These are phyloP conservation scores for Xenopus borealis DNA, from an alignment of 2,113 vertebrate species.

Conservation along the genomic window DNA sequence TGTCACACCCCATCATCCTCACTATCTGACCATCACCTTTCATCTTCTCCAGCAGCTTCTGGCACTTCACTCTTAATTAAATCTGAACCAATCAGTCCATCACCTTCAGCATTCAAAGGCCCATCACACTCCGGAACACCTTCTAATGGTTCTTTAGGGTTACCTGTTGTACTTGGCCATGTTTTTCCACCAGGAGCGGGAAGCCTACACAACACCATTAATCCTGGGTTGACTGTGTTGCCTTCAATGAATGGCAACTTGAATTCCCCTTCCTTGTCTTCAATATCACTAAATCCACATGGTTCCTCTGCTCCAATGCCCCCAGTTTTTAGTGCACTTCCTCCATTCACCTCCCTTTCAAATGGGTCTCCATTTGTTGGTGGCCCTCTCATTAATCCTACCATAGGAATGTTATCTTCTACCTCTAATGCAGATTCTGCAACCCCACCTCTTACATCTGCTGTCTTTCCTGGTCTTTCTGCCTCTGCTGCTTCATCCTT, in stretches of 20 bases:
- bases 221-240: slow-evolving; percentile 60
- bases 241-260: slow-evolving; percentile 60
- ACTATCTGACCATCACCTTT: slow-evolving; percentile 63
- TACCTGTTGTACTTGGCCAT: slow-evolving; percentile 68
- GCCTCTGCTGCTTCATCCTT: slow-evolving; percentile 71
- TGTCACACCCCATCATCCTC: slow-evolving; percentile 61
- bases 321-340: slow-evolving; percentile 75
- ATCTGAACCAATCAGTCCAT: slow-evolving; percentile 76
- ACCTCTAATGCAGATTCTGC: slow-evolving; percentile 55
- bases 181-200: slow-evolving; percentile 73
- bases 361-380: slow-evolving; percentile 66
- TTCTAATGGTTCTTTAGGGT: slow-evolving; percentile 70
- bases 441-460: slow-evolving; percentile 49
- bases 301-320: slow-evolving; percentile 63
- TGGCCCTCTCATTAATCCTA: slow-evolving; percentile 64
- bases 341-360: slow-evolving; percentile 74
- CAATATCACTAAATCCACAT: slow-evolving; percentile 61
- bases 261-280: slow-evolving; percentile 59
- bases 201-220: slow-evolving; percentile 72
- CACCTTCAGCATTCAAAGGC: slow-evolving; percentile 88
- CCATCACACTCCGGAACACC: slow-evolving; percentile 76
- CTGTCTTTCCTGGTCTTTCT: slow-evolving; percentile 64
- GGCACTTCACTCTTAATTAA: slow-evolving; percentile 62
- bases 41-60: slow-evolving; percentile 58
- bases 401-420: slow-evolving; percentile 60